Conservation (phyloP, 2,113 vertebrate species). For the Paratilapia polleni region DNA sequence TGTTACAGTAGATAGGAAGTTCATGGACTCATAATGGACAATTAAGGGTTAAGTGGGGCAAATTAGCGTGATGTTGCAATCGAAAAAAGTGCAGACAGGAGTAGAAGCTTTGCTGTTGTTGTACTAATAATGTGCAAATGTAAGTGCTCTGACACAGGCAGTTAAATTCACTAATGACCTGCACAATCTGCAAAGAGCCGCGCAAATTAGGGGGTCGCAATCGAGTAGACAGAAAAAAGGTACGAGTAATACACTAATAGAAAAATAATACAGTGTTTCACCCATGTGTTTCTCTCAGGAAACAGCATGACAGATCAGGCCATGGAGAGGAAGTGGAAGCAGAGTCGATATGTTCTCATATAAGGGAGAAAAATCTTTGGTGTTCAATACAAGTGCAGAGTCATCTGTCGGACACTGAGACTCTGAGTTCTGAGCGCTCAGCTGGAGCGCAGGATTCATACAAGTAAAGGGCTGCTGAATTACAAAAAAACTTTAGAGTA, state of each 20-base stretch:
- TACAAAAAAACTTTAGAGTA: not conserved
- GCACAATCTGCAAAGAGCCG: not conserved
- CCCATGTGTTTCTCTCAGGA: not conserved
- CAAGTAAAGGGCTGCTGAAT: not conserved
- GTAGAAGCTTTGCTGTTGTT: not conserved
- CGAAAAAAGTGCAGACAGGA: not conserved
- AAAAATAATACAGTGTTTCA: not conserved
- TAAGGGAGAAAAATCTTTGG: not conserved
- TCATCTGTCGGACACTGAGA: not conserved
- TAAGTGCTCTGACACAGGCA: not conserved
- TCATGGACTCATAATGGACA: not conserved
- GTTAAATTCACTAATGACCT: not conserved
- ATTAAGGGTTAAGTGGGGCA: not conserved
- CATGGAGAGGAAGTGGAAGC: not conserved
- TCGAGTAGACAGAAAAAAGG: not conserved
- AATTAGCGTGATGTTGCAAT: not conserved
- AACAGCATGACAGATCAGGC: not conserved
- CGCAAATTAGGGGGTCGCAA: not conserved
- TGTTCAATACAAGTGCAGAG: not conserved
- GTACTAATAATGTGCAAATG: not conserved
- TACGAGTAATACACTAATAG: not conserved
- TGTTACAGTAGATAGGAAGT: not conserved
- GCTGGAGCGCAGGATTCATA: not conserved
- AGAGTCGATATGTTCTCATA: not conserved
- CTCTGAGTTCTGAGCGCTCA: not conserved